These are phyloP conservation scores for Potorous gilbertii DNA, from an alignment of 2,797 vertebrate genomes.

Conservation along the genomic window DNA sequence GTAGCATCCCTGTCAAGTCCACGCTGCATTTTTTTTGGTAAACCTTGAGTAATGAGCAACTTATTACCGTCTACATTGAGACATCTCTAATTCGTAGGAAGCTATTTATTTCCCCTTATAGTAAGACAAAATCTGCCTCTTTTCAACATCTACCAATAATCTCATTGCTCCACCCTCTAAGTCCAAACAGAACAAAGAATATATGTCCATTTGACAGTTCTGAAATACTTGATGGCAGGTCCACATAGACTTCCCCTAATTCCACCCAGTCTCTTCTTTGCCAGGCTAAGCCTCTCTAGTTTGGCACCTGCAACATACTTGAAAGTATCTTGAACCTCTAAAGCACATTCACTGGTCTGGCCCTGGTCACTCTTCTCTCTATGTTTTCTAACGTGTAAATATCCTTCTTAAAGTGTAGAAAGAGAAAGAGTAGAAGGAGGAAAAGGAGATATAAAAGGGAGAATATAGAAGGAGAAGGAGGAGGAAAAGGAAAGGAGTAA, in stretches of 20 bases:
- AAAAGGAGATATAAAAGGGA: not conserved
- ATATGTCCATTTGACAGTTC: not conserved
- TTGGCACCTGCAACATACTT: not conserved
- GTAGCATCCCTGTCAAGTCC: not conserved
- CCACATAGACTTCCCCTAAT: not conserved
- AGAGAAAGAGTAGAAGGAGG: not conserved
- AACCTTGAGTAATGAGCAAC: not conserved
- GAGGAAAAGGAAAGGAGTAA: not conserved
- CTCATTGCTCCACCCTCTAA: not conserved
- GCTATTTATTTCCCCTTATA: not conserved
- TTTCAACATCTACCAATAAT: not conserved
- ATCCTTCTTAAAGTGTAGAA: not conserved
- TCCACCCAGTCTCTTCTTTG: not conserved
- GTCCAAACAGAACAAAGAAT: not conserved
- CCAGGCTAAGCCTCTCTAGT: not conserved
- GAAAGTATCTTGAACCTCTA: not conserved
- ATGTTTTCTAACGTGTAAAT: not conserved
- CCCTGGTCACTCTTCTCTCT: not conserved
- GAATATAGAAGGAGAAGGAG: not conserved
- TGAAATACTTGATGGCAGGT: not conserved
- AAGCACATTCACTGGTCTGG: not conserved
- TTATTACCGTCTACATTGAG: not conserved
- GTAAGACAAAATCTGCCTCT: not conserved
- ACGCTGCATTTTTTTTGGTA: not conserved
- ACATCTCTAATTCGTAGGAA: not conserved